Evolutionary conservation across 53 echinoderm and acorn worm species (phyloP).

Genomic region (Arbacia lixula): DNA sequence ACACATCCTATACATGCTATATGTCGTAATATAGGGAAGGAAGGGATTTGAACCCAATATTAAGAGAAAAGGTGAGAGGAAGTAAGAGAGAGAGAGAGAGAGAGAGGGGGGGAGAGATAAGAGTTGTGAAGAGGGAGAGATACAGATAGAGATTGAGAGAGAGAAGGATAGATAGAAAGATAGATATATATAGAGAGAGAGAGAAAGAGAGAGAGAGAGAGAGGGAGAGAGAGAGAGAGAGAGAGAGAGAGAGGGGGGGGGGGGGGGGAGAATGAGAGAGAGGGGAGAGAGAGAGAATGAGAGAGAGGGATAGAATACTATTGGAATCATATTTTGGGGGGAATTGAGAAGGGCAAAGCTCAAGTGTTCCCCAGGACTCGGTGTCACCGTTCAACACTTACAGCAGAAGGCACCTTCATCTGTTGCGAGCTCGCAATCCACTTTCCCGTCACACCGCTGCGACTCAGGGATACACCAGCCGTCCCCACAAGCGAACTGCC

Average conservation of each 20-base stretch:
- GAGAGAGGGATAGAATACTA: neutral
- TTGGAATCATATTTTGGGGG: too few species aligned
- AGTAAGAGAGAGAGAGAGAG: too few species aligned
- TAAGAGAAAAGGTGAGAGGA: too few species aligned
- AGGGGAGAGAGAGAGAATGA: neutral
- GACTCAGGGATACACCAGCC: slow-evolving; percentile 46
- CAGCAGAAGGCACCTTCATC: slow-evolving; percentile 32
- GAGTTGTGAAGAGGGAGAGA: neutral
- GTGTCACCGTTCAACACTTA: neutral
- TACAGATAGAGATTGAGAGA: neutral
- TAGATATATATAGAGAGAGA: neutral
- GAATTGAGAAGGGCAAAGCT: neutral
- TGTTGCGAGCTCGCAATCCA: slow-evolving; percentile 9
- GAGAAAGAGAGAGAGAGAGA: neutral
- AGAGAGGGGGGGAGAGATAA: neutral
- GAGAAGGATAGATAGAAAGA: neutral
- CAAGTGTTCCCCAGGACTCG: too few species aligned
- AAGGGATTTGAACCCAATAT: too few species aligned
- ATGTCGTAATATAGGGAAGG: too few species aligned
- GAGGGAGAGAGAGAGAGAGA: neutral
- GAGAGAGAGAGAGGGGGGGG: neutral
- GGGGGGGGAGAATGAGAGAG: neutral
- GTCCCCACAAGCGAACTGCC: slow-evolving; percentile 29
- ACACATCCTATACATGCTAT: too few species aligned
- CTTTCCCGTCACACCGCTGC: slow-evolving; percentile 29